These are phyloP conservation scores for Chydorus sphaericus DNA, from an alignment of 2,888 invertebrate genomes.

Conservation along the genomic window DNA sequence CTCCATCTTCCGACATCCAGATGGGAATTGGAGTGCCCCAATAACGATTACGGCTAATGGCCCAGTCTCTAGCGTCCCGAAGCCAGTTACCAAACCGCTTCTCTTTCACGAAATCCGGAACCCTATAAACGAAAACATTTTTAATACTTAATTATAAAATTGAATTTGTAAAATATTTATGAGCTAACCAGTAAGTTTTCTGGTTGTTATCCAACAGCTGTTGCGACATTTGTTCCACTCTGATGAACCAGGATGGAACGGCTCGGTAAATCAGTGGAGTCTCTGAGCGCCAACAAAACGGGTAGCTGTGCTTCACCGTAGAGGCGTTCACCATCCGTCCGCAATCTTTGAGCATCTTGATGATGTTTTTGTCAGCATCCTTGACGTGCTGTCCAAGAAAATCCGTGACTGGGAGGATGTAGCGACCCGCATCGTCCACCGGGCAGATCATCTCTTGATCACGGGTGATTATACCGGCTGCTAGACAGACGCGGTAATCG, in stretches of 20 bases:
- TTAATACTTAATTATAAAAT: too few relatives aligned
- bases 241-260: slow-evolving; percentile 96
- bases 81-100: slow-evolving; percentile 98
- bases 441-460: slow-evolving; percentile 87
- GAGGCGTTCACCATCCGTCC: slow-evolving; percentile 61
- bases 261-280: slow-evolving; percentile 96
- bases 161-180: too few relatives aligned
- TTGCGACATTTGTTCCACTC: slow-evolving; percentile 80
- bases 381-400: slow-evolving; percentile 86
- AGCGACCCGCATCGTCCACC: slow-evolving; percentile 79
- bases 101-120: slow-evolving; percentile 94
- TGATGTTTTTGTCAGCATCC: slow-evolving; percentile 92
- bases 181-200: slow-evolving; percentile 70
- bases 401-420: slow-evolving; percentile 67
- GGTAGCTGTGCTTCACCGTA: slow-evolving; percentile 85
- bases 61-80: slow-evolving; percentile 94
- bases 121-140: slow-evolving; percentile 37
- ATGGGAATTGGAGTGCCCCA: slow-evolving; percentile 99
- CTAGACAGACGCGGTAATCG: slow-evolving; percentile 62
- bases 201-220: slow-evolving; percentile 64
- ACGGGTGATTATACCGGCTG: slow-evolving; percentile 61
- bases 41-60: slow-evolving; percentile 90
- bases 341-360: slow-evolving; percentile 58
- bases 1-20: slow-evolving; percentile 82
- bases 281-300: slow-evolving; percentile 98